These are phyloP conservation scores for Brachystomella parvula DNA, from an alignment of 1,140 invertebrate species.

Conservation along the genomic window DNA sequence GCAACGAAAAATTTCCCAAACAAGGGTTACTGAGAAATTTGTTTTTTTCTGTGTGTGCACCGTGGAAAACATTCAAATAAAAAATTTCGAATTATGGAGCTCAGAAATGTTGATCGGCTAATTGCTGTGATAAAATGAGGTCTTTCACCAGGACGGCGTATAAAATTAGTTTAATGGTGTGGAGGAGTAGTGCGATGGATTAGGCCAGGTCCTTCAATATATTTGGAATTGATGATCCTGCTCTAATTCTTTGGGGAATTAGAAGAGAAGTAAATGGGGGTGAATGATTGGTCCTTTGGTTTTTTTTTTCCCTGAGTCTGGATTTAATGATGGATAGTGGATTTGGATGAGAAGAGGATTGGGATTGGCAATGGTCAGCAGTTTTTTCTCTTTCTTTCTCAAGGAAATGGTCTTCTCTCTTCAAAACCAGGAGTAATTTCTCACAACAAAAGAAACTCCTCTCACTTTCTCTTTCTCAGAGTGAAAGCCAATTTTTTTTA, in stretches of 20 bases:
- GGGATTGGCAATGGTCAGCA: constrained; percentile 28
- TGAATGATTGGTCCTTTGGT: background rate
- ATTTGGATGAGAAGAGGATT: constrained; percentile 26
- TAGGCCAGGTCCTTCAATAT: background rate
- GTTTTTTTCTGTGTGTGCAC: too few species aligned
- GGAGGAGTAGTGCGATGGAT: background rate
- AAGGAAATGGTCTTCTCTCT: constrained; percentile 21
- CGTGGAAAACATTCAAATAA: too few species aligned
- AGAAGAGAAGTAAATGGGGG: background rate
- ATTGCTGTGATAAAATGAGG: background rate
- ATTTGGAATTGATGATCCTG: background rate
- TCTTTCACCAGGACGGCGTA: background rate
- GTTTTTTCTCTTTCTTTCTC: constrained; percentile 22
- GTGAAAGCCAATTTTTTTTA: constrained; percentile 4
- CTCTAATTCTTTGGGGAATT: background rate
- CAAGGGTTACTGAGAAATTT: too few species aligned
- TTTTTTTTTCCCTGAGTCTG: background rate
- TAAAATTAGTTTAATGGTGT: background rate
- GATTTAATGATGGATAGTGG: constrained; percentile 32
- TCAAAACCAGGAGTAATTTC: constrained; percentile 25
- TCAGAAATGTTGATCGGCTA: background rate
- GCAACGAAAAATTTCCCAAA: too few species aligned
- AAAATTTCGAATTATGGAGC: background rate
- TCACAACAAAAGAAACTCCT: constrained; percentile 18
- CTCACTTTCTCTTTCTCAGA: background rate